These are phyloP conservation scores for Cecropterus lyciades DNA, from an alignment of 1,140 invertebrate genomes.

Conservation along the genomic window DNA sequence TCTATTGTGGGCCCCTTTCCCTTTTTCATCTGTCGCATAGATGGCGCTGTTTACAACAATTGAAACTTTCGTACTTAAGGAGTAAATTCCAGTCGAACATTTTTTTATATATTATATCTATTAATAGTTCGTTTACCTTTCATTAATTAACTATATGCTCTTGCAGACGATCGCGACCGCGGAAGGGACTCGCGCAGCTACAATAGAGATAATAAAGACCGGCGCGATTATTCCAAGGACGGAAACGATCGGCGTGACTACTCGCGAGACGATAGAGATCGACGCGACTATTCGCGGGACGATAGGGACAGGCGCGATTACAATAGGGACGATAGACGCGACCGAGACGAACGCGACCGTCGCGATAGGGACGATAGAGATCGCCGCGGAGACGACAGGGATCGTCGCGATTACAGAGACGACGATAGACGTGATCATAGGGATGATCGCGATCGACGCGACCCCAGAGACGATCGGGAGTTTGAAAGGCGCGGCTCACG, in stretches of 20 bases:
- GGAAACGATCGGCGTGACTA: conserved; percentile 58
- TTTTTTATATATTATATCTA: no score
- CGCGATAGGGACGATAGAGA: conserved; percentile 54
- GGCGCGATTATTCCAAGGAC: conserved; percentile 65
- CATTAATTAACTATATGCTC: neutral
- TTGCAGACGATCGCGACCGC: conserved; percentile 73
- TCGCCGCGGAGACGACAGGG: conserved; percentile 38
- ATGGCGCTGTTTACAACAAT: no score
- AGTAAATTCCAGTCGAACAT: no score
- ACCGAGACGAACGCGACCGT: conserved; percentile 46
- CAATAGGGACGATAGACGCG: conserved; percentile 52
- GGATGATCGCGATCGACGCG: conserved; percentile 25
- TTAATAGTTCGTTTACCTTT: neutral
- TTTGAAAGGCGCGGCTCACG: conserved; percentile 38
- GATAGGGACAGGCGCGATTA: conserved; percentile 46
- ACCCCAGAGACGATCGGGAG: conserved; percentile 23
- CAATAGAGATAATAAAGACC: conserved; percentile 63
- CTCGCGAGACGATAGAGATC: conserved; percentile 52
- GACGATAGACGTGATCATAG: conserved; percentile 24
- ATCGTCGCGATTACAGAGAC: conserved; percentile 39
- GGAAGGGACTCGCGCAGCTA: conserved; percentile 67
- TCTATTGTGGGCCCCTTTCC: no score
- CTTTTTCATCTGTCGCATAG: no score
- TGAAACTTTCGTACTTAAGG: no score
- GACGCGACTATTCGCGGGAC: conserved; percentile 54